Evolutionary conservation across 2,888 invertebrate genomes (phyloP), one percentile per base, ranked within the genome.

Genomic region (Leptinotarsa haldemani): DNA sequence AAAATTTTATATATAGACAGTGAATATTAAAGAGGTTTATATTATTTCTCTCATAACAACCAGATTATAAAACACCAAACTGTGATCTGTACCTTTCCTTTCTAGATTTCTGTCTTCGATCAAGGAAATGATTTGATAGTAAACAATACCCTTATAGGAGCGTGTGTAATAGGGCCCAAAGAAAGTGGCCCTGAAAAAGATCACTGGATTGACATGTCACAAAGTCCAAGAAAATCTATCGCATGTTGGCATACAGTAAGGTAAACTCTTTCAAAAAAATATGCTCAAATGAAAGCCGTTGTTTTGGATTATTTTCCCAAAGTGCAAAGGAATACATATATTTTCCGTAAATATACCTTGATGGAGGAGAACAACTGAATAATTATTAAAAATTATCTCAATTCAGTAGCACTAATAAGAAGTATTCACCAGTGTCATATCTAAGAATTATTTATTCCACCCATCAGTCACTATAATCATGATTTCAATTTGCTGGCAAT

Each of bases 141-240:
- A n/a, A 90, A 89, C 78, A 90, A 90, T 74, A 89, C 90, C 4
- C 85, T 90, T 82, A 88, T 94, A 73, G 94, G 95, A 1, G 92
- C 93, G 84, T 94, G 94, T 85, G 90, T 93, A 83, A 91, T 95
- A 80, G 95, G 94, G 74, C 92, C 93, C 16, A 90, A 89, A 68
- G 92, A 91, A 85, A 88, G 89, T 2, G 94, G 92, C 71, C 90
- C 91, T 3, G 94, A 93, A 82, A 92, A 93, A 70, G 93, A 94
- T 80, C 97, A 97, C 88, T 97, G 97, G 97, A 91, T 93, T 78
- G 95, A 95, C 84, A 95, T 97, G 94, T 92, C 93, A 69, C 93
- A 94, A 84, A 94, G 94, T 87, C 95, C 95, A 64, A 91, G 96
- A 81, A 95, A 96, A 86, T 93, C 95, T 22, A 93, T 95, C 80